These are phyloP conservation scores for Sarcophaga peregrina DNA, from an alignment of 1,140 invertebrate genomes.

Conservation along the genomic window DNA sequence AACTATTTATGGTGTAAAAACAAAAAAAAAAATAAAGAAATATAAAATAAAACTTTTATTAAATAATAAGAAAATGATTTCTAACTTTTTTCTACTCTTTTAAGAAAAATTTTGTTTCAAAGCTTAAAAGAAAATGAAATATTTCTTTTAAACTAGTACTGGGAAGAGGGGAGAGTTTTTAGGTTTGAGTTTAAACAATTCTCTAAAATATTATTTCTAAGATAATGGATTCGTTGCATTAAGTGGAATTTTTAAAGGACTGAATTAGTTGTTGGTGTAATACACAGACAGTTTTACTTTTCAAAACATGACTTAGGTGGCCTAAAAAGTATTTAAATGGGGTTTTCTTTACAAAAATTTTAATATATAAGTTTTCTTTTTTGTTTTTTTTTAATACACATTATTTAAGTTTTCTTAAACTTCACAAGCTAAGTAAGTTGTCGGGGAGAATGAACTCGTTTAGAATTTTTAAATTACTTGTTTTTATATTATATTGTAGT, in stretches of 20 bases:
- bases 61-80: no score
- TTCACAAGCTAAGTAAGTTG: not conserved
- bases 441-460: not conserved
- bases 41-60: no score
- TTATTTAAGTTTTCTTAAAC: not conserved
- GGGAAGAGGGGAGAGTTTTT: not conserved
- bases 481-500: not conserved
- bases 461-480: not conserved
- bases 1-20: no score
- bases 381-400: not conserved
- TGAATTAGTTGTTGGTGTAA: not conserved
- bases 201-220: not conserved
- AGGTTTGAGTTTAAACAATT: not conserved
- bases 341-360: no score
- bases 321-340: no score
- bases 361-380: no score
- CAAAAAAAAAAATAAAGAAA: no score
- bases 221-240: constrained; percentile 4
- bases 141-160: not conserved
- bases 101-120: no score
- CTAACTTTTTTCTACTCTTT: no score
- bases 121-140: no score
- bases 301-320: not conserved
- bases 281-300: not conserved
- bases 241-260: not conserved